phyloP scores from a whole-genome alignment of 2,113 vertebrate genomes.

The Polypterus senegalus region DNA sequence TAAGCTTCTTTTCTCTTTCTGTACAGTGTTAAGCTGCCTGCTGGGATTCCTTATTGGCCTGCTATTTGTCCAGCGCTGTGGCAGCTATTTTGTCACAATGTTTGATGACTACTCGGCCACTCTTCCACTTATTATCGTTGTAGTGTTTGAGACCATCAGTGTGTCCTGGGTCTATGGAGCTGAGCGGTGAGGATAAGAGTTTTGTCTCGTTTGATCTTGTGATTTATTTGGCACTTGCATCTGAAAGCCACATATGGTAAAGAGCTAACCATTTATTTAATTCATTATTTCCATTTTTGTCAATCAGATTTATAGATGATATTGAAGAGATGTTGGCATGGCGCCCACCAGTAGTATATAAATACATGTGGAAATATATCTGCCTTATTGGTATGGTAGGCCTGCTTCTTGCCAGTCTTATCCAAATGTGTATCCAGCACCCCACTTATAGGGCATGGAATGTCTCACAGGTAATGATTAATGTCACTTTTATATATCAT shows the following conservation, averaged over 20 bases:
- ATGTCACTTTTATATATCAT: no score
- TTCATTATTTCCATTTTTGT: no score
- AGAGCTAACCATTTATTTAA: no score
- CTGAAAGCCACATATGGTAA: not conserved
- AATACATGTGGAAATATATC: constrained; percentile 63
- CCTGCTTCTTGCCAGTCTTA: constrained; percentile 43
- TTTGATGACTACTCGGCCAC: constrained; percentile 62
- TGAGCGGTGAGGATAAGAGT: constrained; percentile 50
- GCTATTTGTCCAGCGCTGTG: constrained; percentile 57
- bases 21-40: constrained; percentile 50
- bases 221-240: no score
- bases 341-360: constrained; percentile 45
- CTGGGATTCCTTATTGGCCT: constrained; percentile 54
- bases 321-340: constrained; percentile 48
- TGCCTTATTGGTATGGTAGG: constrained; percentile 50
- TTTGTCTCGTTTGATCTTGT: no score
- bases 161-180: constrained; percentile 68
- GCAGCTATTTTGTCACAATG: constrained; percentile 67
- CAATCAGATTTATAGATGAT: constrained; percentile 55
- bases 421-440: constrained; percentile 32
- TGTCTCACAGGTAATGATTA: constrained; percentile 15
- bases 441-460: constrained; percentile 62
- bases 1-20: constrained; percentile 3
- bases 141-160: constrained; percentile 57
- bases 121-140: constrained; percentile 56